Base-by-base conservation (phyloP, 2,888 invertebrate species). In the Tridacna gigas region DNA sequence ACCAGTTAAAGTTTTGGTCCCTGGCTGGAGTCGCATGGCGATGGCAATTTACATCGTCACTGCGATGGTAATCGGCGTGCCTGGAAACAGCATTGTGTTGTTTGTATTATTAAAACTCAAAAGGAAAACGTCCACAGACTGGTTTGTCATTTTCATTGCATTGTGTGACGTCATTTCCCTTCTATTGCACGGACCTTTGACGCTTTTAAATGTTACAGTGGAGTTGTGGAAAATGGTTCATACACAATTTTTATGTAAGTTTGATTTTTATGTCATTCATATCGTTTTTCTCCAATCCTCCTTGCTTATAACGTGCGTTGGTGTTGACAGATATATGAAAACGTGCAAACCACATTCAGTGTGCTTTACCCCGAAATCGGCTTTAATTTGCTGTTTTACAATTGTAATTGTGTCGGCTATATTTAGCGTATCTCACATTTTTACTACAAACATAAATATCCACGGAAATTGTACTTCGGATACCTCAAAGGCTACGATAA, bases 111-210 rank as follows among this genome's bases (percentile, higher is more conserved):
- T 65, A 18, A 65, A 65, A 65, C 65, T 28, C 25, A 28, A 28
- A 2, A 25, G 15, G 18, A 65, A 65, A 26, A 22, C 65, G 0
- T 26, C 65, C 11, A 65, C 65, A 26, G 65, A 65, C 28, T 65
- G 65, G 65, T 65, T 65, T 26, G 28, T 65, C 25, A 65, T 65
- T 26, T 65, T 65, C 28, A 65, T 65, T 22, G 65, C 65, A 2
- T 28, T 65, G 0, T 65, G 25, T 25, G 65, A 65, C 26, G 28
- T 15, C 11, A 18, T 65, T 15, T 25, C 65, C 15, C 65, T 65
- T 18, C 18, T 22, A 26, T 12, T 26, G 2, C 25, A 28, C 15
- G 65, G 65, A 11, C 25, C 65, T 20, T 28, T 22, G 26, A 9
- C 26, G 26, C 25, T 25, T 22, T 26, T 65, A 22, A 28, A 28